Evolutionary conservation across 2,797 vertebrate genomes (phyloP).

Genomic region (Pantherophis alleghaniensis): DNA sequence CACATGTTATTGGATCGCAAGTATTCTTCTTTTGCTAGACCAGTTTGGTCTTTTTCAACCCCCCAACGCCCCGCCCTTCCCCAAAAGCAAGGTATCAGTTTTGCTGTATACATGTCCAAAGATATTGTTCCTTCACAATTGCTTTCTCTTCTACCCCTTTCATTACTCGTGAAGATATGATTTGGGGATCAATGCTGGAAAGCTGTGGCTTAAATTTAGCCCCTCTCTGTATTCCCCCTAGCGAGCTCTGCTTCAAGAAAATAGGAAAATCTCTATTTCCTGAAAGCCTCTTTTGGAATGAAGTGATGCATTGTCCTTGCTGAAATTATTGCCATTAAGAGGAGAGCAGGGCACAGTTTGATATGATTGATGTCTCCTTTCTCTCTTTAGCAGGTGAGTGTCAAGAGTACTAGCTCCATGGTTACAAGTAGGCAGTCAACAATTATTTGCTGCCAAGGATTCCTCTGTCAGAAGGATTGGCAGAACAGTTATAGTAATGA

Average conservation of each 20-base stretch:
- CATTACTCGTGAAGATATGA: background rate
- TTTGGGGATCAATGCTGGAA: background rate
- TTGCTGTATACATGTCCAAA: background rate
- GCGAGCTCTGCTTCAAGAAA: background rate
- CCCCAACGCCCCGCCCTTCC: no score
- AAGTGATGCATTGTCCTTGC: background rate
- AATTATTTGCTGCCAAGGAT: slow-evolving; percentile 16
- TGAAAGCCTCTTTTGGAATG: background rate
- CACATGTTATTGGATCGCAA: background rate
- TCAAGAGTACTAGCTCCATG: background rate
- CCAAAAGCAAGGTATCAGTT: background rate
- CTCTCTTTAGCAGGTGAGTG: background rate
- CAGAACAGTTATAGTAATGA: slow-evolving; percentile 5
- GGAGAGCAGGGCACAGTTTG: background rate
- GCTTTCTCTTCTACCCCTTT: background rate
- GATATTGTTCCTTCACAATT: background rate
- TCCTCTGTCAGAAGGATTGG: slow-evolving; percentile 8
- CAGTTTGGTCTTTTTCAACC: background rate
- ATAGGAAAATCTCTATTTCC: background rate
- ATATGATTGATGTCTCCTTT: background rate
- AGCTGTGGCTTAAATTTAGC: background rate
- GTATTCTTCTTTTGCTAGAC: background rate
- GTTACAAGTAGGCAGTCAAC: background rate
- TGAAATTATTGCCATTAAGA: background rate
- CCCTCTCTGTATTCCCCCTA: background rate